These are phyloP conservation scores for Stomatorhinus walkeri DNA, from an alignment of 2,797 vertebrate species.

Conservation along the genomic window DNA sequence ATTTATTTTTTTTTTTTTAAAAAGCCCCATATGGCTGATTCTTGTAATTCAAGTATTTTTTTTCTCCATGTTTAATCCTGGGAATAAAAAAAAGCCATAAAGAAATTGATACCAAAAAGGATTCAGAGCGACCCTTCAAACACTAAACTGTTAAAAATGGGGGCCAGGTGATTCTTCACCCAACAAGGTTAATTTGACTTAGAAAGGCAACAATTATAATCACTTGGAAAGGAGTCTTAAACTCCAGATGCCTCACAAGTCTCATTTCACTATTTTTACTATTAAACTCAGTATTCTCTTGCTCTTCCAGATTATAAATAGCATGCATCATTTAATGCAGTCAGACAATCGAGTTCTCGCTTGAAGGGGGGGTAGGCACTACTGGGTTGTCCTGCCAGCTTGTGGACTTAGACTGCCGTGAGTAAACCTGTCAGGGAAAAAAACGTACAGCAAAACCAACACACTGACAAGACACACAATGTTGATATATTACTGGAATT, in stretches of 20 bases:
- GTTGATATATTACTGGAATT: neutral
- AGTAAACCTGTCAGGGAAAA: slow-evolving; percentile 63
- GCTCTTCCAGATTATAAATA: neutral
- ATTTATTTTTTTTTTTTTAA: neutral
- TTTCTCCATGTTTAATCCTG: neutral
- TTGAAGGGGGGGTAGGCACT: neutral
- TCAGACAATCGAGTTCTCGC: neutral
- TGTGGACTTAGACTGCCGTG: slow-evolving; percentile 49
- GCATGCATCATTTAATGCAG: neutral
- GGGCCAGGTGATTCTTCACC: neutral
- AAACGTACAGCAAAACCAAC: slow-evolving; percentile 55
- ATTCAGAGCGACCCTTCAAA: neutral
- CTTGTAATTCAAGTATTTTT: neutral
- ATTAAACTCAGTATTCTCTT: neutral
- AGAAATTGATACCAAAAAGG: neutral
- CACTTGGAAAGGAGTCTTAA: neutral
- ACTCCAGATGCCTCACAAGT: neutral
- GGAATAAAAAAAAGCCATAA: neutral
- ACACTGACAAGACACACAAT: slow-evolving; percentile 38
- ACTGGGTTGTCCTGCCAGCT: slow-evolving; percentile 4
- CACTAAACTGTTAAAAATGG: neutral
- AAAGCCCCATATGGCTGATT: neutral
- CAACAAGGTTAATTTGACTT: neutral
- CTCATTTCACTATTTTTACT: neutral
- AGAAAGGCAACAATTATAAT: neutral